phyloP scores from a whole-genome alignment of 1,140 invertebrate species.

The Neomicropteryx cornuta region DNA sequence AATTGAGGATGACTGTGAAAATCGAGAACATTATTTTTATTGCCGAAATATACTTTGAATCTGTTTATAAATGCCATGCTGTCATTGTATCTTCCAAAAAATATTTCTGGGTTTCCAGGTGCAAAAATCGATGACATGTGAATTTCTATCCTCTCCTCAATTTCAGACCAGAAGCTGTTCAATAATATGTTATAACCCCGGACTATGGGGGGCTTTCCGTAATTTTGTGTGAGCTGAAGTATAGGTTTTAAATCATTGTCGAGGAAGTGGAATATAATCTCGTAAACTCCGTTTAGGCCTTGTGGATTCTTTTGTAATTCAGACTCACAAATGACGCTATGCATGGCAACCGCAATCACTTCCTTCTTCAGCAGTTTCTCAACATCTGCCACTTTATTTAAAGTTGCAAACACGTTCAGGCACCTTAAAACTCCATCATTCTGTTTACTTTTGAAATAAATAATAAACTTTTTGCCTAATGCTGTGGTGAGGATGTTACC shows the following conservation, averaged over 20 bases:
- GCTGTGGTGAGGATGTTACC: constrained; percentile 42
- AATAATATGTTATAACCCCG: constrained; percentile 78
- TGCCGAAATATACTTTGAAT: constrained; percentile 58
- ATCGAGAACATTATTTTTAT: constrained; percentile 36
- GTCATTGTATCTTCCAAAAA: constrained; percentile 71
- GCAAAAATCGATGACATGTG: constrained; percentile 76
- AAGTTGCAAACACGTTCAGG: constrained; percentile 52
- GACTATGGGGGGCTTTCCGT: constrained; percentile 43
- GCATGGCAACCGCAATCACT: constrained; percentile 60
- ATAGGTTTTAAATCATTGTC: constrained; percentile 51
- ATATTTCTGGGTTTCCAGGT: constrained; percentile 80
- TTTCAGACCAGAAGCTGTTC: constrained; percentile 82
- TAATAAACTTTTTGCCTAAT: constrained; percentile 49
- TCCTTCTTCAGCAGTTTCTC: constrained; percentile 60
- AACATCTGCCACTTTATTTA: constrained; percentile 56
- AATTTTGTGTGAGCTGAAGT: constrained; percentile 46
- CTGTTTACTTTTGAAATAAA: constrained; percentile 43
- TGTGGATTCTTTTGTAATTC: constrained; percentile 57
- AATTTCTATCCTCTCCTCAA: constrained; percentile 64
- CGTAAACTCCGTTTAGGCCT: constrained; percentile 63
- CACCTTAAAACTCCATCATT: constrained; percentile 45
- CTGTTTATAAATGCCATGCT: constrained; percentile 69
- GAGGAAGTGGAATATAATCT: constrained; percentile 61
- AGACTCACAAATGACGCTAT: constrained; percentile 63
- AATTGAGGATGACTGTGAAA: constrained; percentile 55